Percentiles rank a stretch among this genome's conserved stretches.
phyloP scores from a whole-genome alignment of 2,888 invertebrate genomes.

The Drosophila emarginata region DNA sequence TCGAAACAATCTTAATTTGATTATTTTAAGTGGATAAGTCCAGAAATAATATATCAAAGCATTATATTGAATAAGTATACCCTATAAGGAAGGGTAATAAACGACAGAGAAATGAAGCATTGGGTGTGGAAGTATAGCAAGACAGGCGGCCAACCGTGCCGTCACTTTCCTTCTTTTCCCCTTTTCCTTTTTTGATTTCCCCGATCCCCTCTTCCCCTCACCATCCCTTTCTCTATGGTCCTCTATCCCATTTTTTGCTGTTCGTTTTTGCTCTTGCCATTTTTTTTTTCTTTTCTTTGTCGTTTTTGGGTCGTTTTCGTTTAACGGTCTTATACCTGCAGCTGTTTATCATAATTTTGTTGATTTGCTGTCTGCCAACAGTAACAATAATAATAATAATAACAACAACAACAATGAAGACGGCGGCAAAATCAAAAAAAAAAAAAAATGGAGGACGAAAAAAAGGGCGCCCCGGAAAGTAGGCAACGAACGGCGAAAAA shows the following conservation, averaged over 20 bases:
- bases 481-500: conserved; percentile 29
- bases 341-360: conserved; percentile 78
- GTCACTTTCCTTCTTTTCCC: conserved; percentile 33
- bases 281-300: conserved; percentile 15
- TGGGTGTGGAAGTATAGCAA: conserved; percentile 4
- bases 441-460: conserved; percentile 29
- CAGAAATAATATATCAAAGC: too few relatives aligned
- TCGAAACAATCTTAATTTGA: too few relatives aligned
- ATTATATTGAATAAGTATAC: not conserved
- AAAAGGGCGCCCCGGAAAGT: conserved; percentile 53
- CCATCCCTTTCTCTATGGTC: conserved; percentile 18
- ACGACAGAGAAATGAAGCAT: not conserved
- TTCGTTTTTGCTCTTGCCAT: not conserved
- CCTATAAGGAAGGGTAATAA: not conserved
- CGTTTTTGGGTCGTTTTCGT: conserved; percentile 45
- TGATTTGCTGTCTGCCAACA: conserved; percentile 75
- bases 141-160: conserved; percentile 47
- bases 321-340: conserved; percentile 69
- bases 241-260: conserved; percentile 2
- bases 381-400: conserved; percentile 52
- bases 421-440: conserved; percentile 44
- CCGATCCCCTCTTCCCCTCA: not conserved
- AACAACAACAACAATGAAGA: conserved; percentile 44
- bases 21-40: too few relatives aligned
- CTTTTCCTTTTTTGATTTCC: not conserved